Conservation (phyloP, 2,888 invertebrate species). For the Ophraella communa region DNA sequence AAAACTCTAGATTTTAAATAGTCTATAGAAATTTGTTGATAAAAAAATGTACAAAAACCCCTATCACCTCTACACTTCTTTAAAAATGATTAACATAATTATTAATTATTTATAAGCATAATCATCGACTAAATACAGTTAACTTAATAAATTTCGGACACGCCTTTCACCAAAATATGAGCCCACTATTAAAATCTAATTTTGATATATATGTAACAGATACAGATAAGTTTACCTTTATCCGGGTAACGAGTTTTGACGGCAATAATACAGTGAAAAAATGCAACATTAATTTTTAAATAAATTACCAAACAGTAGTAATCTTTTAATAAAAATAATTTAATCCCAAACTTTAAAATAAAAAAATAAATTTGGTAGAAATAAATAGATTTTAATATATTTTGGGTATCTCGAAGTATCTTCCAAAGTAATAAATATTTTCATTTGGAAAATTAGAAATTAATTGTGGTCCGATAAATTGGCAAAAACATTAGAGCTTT, state of each 20-base stretch:
- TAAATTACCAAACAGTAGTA: not conserved
- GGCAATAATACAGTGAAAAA: constrained; percentile 24
- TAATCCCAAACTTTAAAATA: no score
- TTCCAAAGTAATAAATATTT: no score
- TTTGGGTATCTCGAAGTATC: no score
- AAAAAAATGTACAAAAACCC: no score
- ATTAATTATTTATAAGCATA: constrained; percentile 12
- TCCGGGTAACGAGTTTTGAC: constrained; percentile 22
- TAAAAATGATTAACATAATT: constrained; percentile 13
- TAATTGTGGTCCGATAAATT: no score
- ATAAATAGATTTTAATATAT: no score
- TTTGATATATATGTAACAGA: constrained; percentile 29
- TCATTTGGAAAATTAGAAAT: no score
- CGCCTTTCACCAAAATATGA: constrained; percentile 19
- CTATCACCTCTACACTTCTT: not conserved
- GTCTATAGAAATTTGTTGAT: no score
- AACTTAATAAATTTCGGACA: constrained; percentile 18
- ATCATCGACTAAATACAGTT: constrained; percentile 14
- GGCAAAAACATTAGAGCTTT: no score
- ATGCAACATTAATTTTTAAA: constrained; percentile 21
- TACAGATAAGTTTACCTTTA: constrained; percentile 19
- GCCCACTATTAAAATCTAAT: constrained; percentile 22
- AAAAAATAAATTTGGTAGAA: no score
- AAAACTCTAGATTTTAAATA: no score
- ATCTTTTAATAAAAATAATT: no score